Evolutionary conservation across 2,113 vertebrate genomes (phyloP), one percentile per base, ranked within the genome.

Genomic region (Pygoscelis antarcticus): DNA sequence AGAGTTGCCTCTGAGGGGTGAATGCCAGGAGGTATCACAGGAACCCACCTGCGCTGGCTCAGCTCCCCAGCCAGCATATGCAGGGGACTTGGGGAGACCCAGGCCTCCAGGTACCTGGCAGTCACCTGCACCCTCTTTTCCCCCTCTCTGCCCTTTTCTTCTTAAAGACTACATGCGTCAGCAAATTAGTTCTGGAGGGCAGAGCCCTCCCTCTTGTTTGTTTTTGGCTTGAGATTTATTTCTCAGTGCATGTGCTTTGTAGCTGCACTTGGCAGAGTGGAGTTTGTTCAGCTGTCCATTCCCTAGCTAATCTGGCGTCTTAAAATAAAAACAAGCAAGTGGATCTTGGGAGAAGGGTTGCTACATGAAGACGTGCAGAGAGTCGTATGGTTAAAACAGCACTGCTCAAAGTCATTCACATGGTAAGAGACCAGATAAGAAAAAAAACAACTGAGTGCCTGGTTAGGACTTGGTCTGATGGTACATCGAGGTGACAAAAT

Each of bases 261-360:
- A 96, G 90, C 90, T 69, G 55, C 87, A 19, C 94, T 96, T 94
- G 58, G 96, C 94, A 87, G 60, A 52, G 65, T 29, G 38, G 80
- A 84, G 89, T 98, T 97, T 98, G 94, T 97, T 97, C 97, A 98
- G 98, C 97, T 98, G 97, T 97, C 97, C 92, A 22, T 96, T 96
- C 97, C 87, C 88, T 86, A 82, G 68, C 62, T 97, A 93, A 95
- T 97, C 97, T 96, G 52, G 61, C 16, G 46, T 96, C 97, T 96
- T 96, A 95, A 97, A 97, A 96, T 96, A 81, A 97, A 98, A 97
- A 96, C 96, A 98, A 97, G 97, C 90, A 95, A 89, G 75, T 87
- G 40, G 84, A 75, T 78, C 44, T 92, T 89, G 16, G 69, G 89
- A 90, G 84, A 93, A 72, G 51, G 76, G 58, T 76, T 93, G 86